Evolutionary conservation across 1,140 invertebrate genomes (phyloP).

Genomic region (Nixonia krombeini): DNA sequence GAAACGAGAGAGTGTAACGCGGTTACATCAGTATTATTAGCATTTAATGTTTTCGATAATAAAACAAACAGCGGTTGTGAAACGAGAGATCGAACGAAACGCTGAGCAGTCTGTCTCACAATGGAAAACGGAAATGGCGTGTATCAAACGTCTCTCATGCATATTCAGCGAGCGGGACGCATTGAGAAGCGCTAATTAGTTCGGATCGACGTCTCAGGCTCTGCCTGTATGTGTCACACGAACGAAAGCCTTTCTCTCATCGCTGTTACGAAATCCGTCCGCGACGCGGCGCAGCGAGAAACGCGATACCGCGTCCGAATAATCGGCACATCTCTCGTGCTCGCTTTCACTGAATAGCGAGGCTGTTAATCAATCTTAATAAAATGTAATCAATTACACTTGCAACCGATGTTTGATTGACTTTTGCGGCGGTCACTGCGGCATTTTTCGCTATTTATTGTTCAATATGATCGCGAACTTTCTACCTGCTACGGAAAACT

Average conservation of each 20-base stretch:
- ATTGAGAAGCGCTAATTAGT: constrained; percentile 44
- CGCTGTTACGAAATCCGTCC: constrained; percentile 5
- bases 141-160: background rate
- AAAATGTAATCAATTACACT: constrained; percentile 34
- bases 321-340: constrained; percentile 52
- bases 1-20: background rate
- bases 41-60: no score
- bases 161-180: background rate
- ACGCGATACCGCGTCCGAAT: constrained; percentile 14
- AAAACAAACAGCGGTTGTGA: constrained; percentile 11
- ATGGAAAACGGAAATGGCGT: constrained; percentile 38
- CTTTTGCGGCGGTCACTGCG: constrained; percentile 11
- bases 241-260: constrained; percentile 40
- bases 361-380: constrained; percentile 14
- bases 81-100: no score
- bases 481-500: constrained; percentile 40
- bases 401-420: constrained; percentile 25
- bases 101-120: no score
- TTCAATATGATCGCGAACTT: constrained; percentile 46
- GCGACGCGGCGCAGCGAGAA: background rate
- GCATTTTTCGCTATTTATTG: constrained; percentile 20
- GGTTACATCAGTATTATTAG: no score
- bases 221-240: constrained; percentile 16
- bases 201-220: constrained; percentile 34
- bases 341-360: constrained; percentile 52